phyloP scores from a whole-genome alignment of 2,888 invertebrate genomes.

The Cynaeus angustus region DNA sequence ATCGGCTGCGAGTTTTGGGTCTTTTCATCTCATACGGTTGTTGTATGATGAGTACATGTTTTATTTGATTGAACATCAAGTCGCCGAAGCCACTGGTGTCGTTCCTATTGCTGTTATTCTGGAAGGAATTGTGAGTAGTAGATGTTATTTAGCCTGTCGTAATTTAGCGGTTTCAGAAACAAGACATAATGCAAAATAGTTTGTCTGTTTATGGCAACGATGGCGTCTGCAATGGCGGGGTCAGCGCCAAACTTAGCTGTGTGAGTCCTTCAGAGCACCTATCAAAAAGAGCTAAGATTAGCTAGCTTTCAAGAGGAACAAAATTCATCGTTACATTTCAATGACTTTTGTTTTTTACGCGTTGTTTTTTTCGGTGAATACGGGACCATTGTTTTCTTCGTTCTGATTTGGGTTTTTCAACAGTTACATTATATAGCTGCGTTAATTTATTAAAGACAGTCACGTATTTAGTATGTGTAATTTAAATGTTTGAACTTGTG shows the following conservation, averaged over 20 bases:
- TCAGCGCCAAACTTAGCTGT: constrained; percentile 65
- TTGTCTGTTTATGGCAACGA: constrained; percentile 66
- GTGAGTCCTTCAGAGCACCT: constrained; percentile 68
- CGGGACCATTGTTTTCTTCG: constrained; percentile 51
- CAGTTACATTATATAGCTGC: constrained; percentile 26
- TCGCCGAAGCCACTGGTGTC: constrained; percentile 91
- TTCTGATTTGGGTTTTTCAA: constrained; percentile 45
- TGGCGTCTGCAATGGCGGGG: constrained; percentile 59
- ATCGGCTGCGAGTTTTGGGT: constrained; percentile 98
- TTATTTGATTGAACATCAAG: constrained; percentile 97
- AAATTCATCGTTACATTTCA: constrained; percentile 63
- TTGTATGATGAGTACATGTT: constrained; percentile 99
- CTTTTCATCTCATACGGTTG: constrained; percentile 97
- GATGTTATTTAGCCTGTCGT: background rate
- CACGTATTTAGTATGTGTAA: constrained; percentile 49
- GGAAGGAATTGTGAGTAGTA: constrained; percentile 75
- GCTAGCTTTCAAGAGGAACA: constrained; percentile 67
- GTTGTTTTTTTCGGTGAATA: constrained; percentile 51
- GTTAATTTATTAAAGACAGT: constrained; percentile 30
- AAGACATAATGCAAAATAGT: constrained; percentile 68
- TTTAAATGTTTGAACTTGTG: constrained; percentile 61
- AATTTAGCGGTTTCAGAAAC: constrained; percentile 63
- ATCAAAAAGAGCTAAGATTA: constrained; percentile 70
- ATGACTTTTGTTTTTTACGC: constrained; percentile 51
- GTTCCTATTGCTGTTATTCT: constrained; percentile 96